Conservation (phyloP, 1,140 invertebrate genomes). For the Ostrea denselamellosa region DNA sequence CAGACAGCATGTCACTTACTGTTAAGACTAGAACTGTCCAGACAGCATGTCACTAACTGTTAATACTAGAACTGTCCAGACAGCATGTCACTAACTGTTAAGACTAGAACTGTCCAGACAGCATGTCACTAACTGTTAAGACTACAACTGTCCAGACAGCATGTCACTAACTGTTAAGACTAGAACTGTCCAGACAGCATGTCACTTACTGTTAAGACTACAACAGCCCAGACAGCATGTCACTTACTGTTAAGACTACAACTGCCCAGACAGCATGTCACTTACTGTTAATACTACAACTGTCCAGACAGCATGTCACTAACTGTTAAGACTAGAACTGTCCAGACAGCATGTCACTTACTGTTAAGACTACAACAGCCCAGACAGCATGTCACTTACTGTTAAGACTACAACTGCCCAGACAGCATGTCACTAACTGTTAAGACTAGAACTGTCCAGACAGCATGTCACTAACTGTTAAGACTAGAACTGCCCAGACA, state of each 20-base stretch:
- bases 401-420: too few relatives aligned
- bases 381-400: constrained; percentile 73
- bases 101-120: constrained; percentile 59
- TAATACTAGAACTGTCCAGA: constrained; percentile 21
- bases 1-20: too few relatives aligned
- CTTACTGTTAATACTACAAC: too few relatives aligned
- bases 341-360: constrained; percentile 71
- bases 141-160: constrained; percentile 62
- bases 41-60: constrained; percentile 73
- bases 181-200: constrained; percentile 65
- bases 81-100: constrained; percentile 74
- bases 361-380: too few relatives aligned
- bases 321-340: constrained; percentile 60
- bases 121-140: constrained; percentile 71
- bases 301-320: constrained; percentile 68
- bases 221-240: constrained; percentile 66
- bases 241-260: too few relatives aligned
- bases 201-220: too few relatives aligned
- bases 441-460: constrained; percentile 21
- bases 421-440: constrained; percentile 73
- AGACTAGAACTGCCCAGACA: constrained; percentile 59
- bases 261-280: constrained; percentile 67
- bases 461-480: constrained; percentile 74
- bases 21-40: background rate
- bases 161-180: constrained; percentile 70